phyloP scores from a whole-genome alignment of 2,797 vertebrate genomes.

The Galaxias olidus region DNA sequence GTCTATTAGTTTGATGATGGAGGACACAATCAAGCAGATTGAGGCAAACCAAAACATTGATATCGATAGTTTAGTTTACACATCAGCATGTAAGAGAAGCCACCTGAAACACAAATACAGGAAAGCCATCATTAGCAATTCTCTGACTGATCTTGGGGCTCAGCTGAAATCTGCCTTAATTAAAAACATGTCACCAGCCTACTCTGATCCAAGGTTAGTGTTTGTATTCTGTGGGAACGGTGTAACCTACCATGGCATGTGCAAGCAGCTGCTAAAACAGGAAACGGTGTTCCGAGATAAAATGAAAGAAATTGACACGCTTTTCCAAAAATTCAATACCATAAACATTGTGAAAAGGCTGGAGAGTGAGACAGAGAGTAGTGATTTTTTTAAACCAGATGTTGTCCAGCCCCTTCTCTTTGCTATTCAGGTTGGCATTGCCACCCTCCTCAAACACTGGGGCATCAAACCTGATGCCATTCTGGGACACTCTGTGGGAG shows the following conservation, averaged over 20 bases:
- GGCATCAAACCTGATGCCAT: conserved; percentile 75
- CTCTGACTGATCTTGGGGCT: conserved; percentile 71
- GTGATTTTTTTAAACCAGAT: conserved; percentile 68
- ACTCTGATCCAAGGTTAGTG: conserved; percentile 68
- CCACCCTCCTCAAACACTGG: conserved; percentile 78
- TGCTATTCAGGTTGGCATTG: conserved; percentile 81
- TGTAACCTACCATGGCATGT: conserved; percentile 76
- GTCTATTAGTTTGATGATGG: conserved; percentile 73
- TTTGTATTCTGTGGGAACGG: conserved; percentile 88
- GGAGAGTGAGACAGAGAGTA: conserved; percentile 56
- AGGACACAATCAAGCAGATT: conserved; percentile 71
- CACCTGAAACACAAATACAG: conserved; percentile 80
- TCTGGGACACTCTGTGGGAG: conserved; percentile 84
- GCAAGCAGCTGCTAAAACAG: conserved; percentile 71
- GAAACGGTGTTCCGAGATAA: conserved; percentile 81
- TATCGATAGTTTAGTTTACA: conserved; percentile 79
- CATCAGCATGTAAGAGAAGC: conserved; percentile 85
- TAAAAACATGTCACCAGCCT: conserved; percentile 38
- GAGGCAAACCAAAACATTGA: conserved; percentile 47
- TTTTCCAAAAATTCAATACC: conserved; percentile 59
- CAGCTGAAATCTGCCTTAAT: conserved; percentile 52
- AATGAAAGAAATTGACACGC: conserved; percentile 68
- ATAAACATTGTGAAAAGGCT: conserved; percentile 69
- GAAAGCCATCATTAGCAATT: conserved; percentile 74
- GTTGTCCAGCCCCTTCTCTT: conserved; percentile 84